Percentiles rank a stretch among this genome's conserved stretches.
Conservation (phyloP, 2,797 vertebrate species). For the Tenualosa ilisha region DNA sequence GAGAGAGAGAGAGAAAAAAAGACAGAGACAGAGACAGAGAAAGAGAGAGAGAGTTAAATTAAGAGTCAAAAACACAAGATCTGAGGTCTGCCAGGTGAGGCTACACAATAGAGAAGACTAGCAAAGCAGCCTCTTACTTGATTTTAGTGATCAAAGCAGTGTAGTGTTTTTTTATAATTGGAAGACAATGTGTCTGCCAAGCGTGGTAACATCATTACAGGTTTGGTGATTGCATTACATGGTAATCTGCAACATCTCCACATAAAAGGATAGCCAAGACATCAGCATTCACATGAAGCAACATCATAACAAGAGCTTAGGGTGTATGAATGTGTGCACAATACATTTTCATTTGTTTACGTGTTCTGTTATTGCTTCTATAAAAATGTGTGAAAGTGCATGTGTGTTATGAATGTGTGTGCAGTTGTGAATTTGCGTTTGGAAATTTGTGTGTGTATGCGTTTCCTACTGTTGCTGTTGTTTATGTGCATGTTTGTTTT, state of each 20-base stretch:
- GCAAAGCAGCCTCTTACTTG: not conserved
- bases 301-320: not conserved
- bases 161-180: not conserved
- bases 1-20: no score
- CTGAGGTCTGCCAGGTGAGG: slow-evolving; percentile 2
- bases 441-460: no score
- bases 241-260: not conserved
- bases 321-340: not conserved
- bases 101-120: not conserved
- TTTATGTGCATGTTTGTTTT: not conserved
- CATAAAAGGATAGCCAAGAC: not conserved
- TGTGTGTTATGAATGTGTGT: not conserved
- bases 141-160: not conserved
- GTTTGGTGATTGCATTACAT: not conserved
- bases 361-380: not conserved
- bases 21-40: no score
- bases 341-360: not conserved
- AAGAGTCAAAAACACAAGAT: slow-evolving; percentile 3
- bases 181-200: not conserved
- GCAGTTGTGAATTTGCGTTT: not conserved
- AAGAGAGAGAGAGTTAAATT: not conserved
- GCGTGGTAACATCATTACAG: not conserved
- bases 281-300: not conserved
- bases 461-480: no score
- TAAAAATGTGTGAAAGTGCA: not conserved